Evolutionary conservation across 2,888 invertebrate species (phyloP).

Genomic region (Quadriops clusia): DNA sequence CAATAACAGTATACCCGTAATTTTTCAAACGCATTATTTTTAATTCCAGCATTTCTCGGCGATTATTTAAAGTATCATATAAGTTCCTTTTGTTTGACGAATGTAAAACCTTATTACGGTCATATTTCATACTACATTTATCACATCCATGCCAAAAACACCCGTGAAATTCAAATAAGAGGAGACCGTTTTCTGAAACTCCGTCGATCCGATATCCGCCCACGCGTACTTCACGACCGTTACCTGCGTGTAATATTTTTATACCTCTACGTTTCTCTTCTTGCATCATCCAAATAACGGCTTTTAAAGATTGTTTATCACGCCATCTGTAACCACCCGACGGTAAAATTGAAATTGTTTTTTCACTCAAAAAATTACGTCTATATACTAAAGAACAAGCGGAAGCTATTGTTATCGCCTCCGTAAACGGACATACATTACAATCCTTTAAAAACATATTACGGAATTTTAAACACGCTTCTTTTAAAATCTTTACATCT

Average conservation of each 20-base stretch:
- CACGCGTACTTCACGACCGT: slow-evolving; percentile 10
- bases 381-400: slow-evolving; percentile 16
- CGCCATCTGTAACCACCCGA: slow-evolving; percentile 15
- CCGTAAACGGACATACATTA: slow-evolving; percentile 19
- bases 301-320: slow-evolving; percentile 17
- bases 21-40: slow-evolving; percentile 5
- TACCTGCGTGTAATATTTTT: slow-evolving; percentile 12
- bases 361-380: slow-evolving; percentile 15
- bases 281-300: slow-evolving; percentile 17
- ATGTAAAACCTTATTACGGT: too few relatives aligned
- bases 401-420: slow-evolving; percentile 16
- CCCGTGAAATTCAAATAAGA: slow-evolving; percentile 15
- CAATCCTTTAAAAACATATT: slow-evolving; percentile 14
- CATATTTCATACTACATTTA: slow-evolving; percentile 5
- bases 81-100: too few relatives aligned
- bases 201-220: slow-evolving; percentile 13
- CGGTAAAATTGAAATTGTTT: slow-evolving; percentile 17
- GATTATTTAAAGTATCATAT: slow-evolving; percentile 5
- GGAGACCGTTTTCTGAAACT: slow-evolving; percentile 7
- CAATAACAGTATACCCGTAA: slow-evolving; percentile 8
- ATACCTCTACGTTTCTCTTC: slow-evolving; percentile 7
- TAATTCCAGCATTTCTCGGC: slow-evolving; percentile 4
- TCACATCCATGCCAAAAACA: slow-evolving; percentile 21
- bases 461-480: slow-evolving; percentile 19
- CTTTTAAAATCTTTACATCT: slow-evolving; percentile 17